Conservation (phyloP, 2,888 invertebrate species). For the Cephus nigrinus region DNA sequence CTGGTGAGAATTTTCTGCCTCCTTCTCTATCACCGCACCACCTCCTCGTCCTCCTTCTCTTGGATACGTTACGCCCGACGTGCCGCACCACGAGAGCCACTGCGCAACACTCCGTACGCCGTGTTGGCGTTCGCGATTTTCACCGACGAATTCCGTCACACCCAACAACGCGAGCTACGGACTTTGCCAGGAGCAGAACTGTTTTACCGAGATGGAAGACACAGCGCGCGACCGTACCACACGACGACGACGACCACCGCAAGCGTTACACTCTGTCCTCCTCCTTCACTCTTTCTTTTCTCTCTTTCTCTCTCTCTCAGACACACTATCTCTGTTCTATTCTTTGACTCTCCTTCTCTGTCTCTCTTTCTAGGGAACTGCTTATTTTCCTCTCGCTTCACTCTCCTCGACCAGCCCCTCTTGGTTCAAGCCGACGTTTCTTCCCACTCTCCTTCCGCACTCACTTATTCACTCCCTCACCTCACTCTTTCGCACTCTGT, state of each 20-base stretch:
- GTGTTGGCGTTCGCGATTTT: slow-evolving; percentile 27
- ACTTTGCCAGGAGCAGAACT: not conserved
- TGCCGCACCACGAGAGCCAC: slow-evolving; percentile 22
- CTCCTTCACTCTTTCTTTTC: not conserved
- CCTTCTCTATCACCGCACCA: not conserved
- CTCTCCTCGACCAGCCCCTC: not conserved
- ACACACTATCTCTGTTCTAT: not conserved
- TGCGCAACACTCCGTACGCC: slow-evolving; percentile 38
- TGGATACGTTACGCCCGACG: slow-evolving; percentile 11
- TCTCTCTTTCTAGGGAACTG: not conserved
- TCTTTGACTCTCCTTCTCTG: not conserved
- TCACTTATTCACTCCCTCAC: not conserved
- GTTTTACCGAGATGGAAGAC: not conserved
- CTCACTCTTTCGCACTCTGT: not conserved
- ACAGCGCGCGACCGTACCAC: slow-evolving; percentile 16
- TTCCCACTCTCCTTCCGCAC: not conserved
- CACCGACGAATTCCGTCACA: slow-evolving; percentile 48
- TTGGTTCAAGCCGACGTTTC: not conserved
- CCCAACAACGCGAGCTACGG: slow-evolving; percentile 33
- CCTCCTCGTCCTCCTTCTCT: not conserved
- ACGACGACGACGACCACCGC: not conserved
- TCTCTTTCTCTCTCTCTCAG: not conserved
- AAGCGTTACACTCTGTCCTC: not conserved
- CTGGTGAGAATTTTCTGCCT: slow-evolving; percentile 13
- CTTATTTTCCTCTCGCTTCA: not conserved